Base-by-base conservation (phyloP, 2,797 vertebrate species). In the Epinephelus awoara region DNA sequence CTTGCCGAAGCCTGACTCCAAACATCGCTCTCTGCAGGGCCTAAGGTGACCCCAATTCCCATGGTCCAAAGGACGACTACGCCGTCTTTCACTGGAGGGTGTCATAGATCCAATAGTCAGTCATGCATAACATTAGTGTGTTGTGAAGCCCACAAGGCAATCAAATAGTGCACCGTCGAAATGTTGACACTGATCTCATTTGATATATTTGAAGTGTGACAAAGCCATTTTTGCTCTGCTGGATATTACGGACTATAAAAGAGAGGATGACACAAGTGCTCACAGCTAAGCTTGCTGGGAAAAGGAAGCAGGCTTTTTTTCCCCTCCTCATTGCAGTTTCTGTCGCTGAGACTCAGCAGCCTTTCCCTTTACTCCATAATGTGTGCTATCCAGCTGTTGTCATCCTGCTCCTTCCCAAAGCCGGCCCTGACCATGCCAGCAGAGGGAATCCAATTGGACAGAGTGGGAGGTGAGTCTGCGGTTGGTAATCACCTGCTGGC, bases 181-280 rank as follows among this genome's bases (percentile, higher is more conserved):
- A 91, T 89, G 91, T 90, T 91, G 91, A 94, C 92, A 93, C 85
- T 92, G 91, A 93, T 91, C 91, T 91, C 88, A 88, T 91, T 91
- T 92, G 91, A 93, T 93, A 88, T 90, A 88, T 90, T 65, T 91
- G 67, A 88, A 91, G 91, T 91, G 91, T 92, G 90, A 92, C 92
- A 88, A 90, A 93, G 80, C 79, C 86, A 87, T 88, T 92, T 89
- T 91, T 90, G 84, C 91, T 89, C 86, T 51, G 78, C 82, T 86
- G 85, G 84, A 93, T 93, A 85, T 88, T 87, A 83, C 85, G 59
- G 82, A 82, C 84, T 87, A 77, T 70, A 79, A 88, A 86, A 86
- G 68, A 79, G 75, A 79, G 77, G 85, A 90, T 85, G 87, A 88
- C 89, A 91, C 72, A 23, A 85, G 49, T 52, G 75, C 79, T 91